Evolutionary conservation across 2,797 vertebrate genomes (phyloP).

Genomic region (Rachycentron canadum): DNA sequence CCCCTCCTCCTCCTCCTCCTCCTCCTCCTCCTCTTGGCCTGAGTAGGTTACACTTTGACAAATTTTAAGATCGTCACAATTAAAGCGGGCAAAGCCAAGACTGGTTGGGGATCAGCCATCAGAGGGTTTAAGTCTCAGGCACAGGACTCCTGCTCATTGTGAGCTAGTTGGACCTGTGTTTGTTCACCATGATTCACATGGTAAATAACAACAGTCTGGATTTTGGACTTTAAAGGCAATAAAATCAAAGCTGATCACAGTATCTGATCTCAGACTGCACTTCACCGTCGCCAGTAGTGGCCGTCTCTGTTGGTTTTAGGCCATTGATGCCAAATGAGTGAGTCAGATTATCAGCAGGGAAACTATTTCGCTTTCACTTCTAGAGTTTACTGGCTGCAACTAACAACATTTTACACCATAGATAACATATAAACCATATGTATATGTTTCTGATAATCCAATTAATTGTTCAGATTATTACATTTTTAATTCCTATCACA

Average conservation of each 20-base stretch:
- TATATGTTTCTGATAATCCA: not conserved
- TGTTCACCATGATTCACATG: not conserved
- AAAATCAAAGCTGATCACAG: not conserved
- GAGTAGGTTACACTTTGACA: conserved; percentile 2
- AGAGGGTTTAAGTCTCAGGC: conserved; percentile 1
- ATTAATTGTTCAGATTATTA: not conserved
- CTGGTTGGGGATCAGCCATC: not conserved
- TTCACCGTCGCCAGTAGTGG: not conserved
- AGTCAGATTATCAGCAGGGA: not conserved
- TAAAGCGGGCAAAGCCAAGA: not conserved
- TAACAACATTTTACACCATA: not conserved
- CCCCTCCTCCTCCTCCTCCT: not conserved
- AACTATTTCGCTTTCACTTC: conserved; percentile 24
- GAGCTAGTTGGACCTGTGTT: not conserved
- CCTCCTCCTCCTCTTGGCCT: not conserved
- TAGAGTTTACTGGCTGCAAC: not conserved
- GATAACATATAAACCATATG: not conserved
- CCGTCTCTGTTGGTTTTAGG: not conserved
- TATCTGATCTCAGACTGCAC: not conserved
- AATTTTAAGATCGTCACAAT: not conserved
- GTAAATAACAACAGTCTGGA: not conserved
- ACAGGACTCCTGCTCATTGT: not conserved
- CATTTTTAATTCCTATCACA: not conserved
- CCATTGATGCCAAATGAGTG: not conserved
- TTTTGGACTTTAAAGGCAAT: not conserved